Percentiles rank a stretch among this genome's conserved stretches.
phyloP scores from a whole-genome alignment of 2,113 vertebrate species.

The Panurus biarmicus region DNA sequence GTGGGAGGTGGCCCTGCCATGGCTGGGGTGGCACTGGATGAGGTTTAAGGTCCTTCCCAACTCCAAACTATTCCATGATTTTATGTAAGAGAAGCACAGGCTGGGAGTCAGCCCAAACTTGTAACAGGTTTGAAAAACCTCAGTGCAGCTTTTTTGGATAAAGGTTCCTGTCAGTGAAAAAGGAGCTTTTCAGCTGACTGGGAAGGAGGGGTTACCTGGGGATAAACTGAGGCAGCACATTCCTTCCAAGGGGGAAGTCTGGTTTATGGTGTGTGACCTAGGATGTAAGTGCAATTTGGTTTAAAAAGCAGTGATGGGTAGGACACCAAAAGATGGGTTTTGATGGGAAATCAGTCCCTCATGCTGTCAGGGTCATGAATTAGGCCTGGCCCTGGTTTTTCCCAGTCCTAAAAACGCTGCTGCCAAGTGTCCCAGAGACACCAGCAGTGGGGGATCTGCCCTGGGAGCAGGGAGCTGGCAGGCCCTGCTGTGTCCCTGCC shows the following conservation, averaged over 20 bases:
- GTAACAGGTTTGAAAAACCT: neutral
- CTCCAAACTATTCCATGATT: neutral
- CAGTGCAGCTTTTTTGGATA: neutral
- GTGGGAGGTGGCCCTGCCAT: neutral
- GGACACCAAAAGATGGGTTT: neutral
- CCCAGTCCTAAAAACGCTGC: neutral
- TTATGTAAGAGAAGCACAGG: neutral
- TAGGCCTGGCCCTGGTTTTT: neutral
- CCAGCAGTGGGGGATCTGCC: rapidly evolving
- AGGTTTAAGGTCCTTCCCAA: rapidly evolving
- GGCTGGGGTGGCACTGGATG: neutral
- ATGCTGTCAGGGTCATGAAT: neutral
- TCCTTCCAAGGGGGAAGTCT: neutral
- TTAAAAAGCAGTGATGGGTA: neutral
- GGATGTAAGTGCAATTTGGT: neutral
- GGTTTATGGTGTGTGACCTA: rapidly evolving
- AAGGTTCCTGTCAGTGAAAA: rapidly evolving
- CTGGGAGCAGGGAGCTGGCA: neutral
- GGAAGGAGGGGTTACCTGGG: neutral
- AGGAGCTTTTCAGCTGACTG: too few species aligned
- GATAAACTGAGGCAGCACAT: neutral
- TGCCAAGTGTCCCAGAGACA: neutral
- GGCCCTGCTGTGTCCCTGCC: rapidly evolving
- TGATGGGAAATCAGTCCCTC: neutral
- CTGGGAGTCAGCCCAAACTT: neutral